phyloP scores from a whole-genome alignment of 2,113 vertebrate species.

The Saimiri boliviensis region DNA sequence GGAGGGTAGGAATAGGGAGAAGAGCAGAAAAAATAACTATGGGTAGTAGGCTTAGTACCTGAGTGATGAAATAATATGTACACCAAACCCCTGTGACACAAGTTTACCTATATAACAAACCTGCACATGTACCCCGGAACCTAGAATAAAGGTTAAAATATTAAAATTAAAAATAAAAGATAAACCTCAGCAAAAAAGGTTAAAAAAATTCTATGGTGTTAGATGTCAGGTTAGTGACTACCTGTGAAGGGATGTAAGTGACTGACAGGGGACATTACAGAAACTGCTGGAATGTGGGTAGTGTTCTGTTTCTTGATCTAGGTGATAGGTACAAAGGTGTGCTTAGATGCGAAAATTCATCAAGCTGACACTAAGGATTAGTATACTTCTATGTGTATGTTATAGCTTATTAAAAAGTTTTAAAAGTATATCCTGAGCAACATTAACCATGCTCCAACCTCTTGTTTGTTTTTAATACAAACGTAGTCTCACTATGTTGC shows the following conservation, averaged over 20 bases:
- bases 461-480: background rate
- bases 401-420: background rate
- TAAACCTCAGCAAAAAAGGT: background rate
- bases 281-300: background rate
- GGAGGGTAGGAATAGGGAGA: no score
- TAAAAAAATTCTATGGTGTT: background rate
- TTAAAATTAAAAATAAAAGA: no score
- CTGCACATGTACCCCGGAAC: no score
- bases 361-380: background rate
- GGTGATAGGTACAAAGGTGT: background rate
- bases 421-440: background rate
- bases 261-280: background rate
- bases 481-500: background rate
- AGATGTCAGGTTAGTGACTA: background rate
- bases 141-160: no score
- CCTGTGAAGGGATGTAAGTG: background rate
- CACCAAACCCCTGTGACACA: no score
- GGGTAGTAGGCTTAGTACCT: no score
- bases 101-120: no score
- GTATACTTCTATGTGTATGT: background rate
- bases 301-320: background rate
- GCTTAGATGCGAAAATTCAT: slow-evolving; percentile 18
- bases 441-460: background rate
- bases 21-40: no score
- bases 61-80: no score